Evolutionary conservation across 2,797 vertebrate species (phyloP), one percentile per base, ranked within the genome.

Genomic region (Pangasius macronema): DNA sequence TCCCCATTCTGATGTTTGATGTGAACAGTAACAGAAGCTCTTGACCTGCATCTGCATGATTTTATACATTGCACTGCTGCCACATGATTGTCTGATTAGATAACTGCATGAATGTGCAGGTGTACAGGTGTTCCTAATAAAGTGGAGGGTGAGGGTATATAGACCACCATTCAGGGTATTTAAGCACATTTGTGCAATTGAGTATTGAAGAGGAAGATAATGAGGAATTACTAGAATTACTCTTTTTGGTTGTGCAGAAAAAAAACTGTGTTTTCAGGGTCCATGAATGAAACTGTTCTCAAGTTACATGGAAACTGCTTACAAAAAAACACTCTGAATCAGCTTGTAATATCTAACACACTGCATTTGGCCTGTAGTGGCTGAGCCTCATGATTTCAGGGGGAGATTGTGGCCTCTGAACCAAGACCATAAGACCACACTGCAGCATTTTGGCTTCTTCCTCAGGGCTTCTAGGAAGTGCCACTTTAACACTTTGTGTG

Each of bases 361-460:
- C 22, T 55, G 61, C 49, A 67, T 55, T 51, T 68, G 63, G 20
- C 49, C 46, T 68, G n/a, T 55, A 70, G 57, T 51, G 51, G 46
- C 84, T 27, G 61, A n/a, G 61, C 36, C 76, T 86, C 49, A 42
- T 86, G 85, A 86, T 30, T 81, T 80, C 49, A 49, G 49, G 33
- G 13, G 30, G 51, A 67, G 76, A 80, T 18, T 42, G 36, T 42
- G 36, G 67, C 24, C 65, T 82, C 33, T 24, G 67, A 72, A 73
- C 33, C 85, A 82, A 82, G 63, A 86, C 51, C 76, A 59, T 27
- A 72, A 73, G 33, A 24, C 65, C 9, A 49, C 46, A 20, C 33
- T 61, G 55, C 53, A n/a, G 14, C 49, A 79, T 81, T 86, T 67
- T 42, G 61, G 18, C 22, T 42, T 79, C 24, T n/a, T 49, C 53